These are phyloP conservation scores for Paramuricea clavata DNA, from an alignment of 92 coral and sea anemone genomes.

Conservation along the genomic window DNA sequence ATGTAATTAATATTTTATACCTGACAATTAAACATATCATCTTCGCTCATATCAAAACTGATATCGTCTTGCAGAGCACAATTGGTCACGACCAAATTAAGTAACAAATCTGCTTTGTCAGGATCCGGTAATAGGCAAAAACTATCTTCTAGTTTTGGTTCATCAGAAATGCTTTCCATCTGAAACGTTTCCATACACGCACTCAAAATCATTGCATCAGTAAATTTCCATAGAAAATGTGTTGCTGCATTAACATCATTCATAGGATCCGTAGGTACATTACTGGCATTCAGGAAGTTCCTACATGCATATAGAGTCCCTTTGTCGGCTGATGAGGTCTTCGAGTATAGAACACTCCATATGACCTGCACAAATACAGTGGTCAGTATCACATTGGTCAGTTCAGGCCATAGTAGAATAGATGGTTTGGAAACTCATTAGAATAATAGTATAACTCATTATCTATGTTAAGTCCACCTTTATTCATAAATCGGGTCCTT, in stretches of 20 bases:
- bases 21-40: not conserved
- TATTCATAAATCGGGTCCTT: no score
- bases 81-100: not conserved
- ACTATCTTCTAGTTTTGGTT: not conserved
- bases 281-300: slow-evolving; percentile 5
- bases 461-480: no score
- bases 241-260: slow-evolving; percentile 7
- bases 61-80: not conserved
- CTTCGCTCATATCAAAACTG: not conserved
- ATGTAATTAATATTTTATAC: not conserved
- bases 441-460: no score
- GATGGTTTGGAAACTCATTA: no score
- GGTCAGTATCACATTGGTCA: not conserved
- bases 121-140: not conserved
- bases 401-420: not conserved
- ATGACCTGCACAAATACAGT: slow-evolving; percentile 4
- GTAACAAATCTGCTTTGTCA: not conserved
- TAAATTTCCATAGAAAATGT: no score
- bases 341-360: not conserved
- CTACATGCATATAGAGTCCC: slow-evolving; percentile 8
- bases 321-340: not conserved
- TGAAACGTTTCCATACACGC: not conserved
- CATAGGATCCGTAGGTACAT: slow-evolving; percentile 23
- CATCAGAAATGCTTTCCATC: not conserved
- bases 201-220: not conserved